Conservation (phyloP, 1,140 invertebrate genomes). For the Ephestia elutella region DNA sequence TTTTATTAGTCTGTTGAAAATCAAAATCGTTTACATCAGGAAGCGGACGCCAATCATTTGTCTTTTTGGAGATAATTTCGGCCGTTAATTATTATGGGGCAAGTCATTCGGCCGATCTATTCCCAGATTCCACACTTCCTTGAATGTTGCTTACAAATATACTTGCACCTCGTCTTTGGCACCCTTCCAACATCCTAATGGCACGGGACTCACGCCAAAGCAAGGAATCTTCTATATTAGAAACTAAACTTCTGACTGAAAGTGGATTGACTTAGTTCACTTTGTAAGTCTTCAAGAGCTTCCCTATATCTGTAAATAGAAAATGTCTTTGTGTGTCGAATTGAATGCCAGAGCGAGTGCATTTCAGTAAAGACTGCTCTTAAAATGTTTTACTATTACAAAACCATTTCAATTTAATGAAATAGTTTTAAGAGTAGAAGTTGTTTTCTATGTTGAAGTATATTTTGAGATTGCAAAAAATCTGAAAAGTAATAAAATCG, state of each 20-base stretch:
- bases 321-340: background rate
- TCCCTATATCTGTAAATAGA: background rate
- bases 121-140: constrained; percentile 67
- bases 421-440: too few species aligned
- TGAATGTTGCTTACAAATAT: constrained; percentile 70
- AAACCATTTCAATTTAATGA: too few species aligned
- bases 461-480: too few species aligned
- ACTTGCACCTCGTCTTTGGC: constrained; percentile 59
- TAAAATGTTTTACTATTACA: background rate
- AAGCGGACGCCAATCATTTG: background rate
- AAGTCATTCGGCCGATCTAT: constrained; percentile 40
- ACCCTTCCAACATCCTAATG: constrained; percentile 65
- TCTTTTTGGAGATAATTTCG: background rate
- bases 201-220: constrained; percentile 56
- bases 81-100: constrained; percentile 7
- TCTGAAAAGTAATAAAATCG: too few species aligned
- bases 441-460: too few species aligned
- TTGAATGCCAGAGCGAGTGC: background rate
- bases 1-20: background rate
- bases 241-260: constrained; percentile 52
- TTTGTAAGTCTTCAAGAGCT: constrained; percentile 11
- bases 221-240: constrained; percentile 59
- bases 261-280: constrained; percentile 52
- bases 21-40: background rate
- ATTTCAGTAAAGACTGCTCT: background rate